Evolutionary conservation across 1,140 invertebrate genomes (phyloP), one percentile per base, ranked within the genome.

Genomic region (Bombus pyrosoma): DNA sequence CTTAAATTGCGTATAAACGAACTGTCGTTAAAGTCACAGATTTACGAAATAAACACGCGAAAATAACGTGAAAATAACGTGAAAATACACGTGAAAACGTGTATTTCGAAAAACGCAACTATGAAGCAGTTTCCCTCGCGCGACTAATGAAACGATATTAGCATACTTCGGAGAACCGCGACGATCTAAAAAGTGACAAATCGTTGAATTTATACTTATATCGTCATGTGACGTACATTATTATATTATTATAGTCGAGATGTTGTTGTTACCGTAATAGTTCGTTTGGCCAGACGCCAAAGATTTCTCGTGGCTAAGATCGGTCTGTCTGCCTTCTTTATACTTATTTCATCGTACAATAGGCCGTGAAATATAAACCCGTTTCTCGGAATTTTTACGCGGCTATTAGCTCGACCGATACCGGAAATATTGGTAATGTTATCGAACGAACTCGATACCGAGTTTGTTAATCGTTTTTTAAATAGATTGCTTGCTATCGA

Each of bases 221-320:
- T n/a, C 62, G 28, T 18, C 73, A 77, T 34, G 53, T 64, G 81
- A 83, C 80, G 41, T 53, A 13, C 43, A 59, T 76, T 82, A 75
- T 75, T 80, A 75, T 85, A 81, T 85, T 85, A 83, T 86, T 86
- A 84, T 59, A 82, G 53, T 32, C 34, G 72, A 47, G 41, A 43
- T 69, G 57, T 43, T 69, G 62, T 77, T 64, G 86, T 57, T 83
- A 89, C 89, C 89, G 86, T 87, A 90, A 89, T 90, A 90, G 89
- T 87, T 87, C 39, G 69, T 28, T 68, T 90, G 89, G 89, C 88
- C 9, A 32, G 10, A 13, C 62, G 88, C 89, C 89, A 90, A 47
- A 81, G 37, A 77, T 85, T 62, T 72, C 75, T 86, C 73, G 81
- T 75, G 86, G 77, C 53, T 73, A 57, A 57, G 41, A 75, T 68